phyloP scores from a whole-genome alignment of 2,888 invertebrate species.

The Caradrina clavipalpis region DNA sequence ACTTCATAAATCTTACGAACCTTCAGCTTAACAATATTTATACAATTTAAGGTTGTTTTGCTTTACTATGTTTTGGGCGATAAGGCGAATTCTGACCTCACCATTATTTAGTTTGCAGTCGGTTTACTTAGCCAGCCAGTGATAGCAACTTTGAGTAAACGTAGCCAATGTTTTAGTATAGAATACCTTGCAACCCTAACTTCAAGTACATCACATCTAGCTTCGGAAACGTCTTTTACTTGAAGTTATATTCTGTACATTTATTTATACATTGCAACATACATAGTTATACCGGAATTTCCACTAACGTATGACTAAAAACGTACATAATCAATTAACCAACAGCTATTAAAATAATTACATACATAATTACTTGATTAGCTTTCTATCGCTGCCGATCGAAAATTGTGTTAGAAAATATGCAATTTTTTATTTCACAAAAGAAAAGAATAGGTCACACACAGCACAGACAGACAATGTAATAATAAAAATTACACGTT shows the following conservation, averaged over 20 bases:
- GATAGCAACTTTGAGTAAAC: no score
- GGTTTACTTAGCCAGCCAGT: not conserved
- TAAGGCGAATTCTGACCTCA: not conserved
- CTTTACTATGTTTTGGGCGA: conserved; percentile 17
- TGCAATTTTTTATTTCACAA: conserved; percentile 37
- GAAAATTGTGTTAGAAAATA: conserved; percentile 36
- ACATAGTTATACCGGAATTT: conserved; percentile 4
- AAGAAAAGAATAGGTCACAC: conserved; percentile 34
- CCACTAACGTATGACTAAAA: conserved; percentile 1
- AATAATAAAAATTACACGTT: conserved; percentile 49
- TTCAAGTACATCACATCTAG: not conserved
- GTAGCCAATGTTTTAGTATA: no score
- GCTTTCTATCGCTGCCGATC: conserved; percentile 38
- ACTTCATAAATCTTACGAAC: conserved; percentile 39
- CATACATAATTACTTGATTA: conserved; percentile 46
- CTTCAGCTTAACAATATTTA: conserved; percentile 27
- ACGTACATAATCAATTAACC: conserved; percentile 41
- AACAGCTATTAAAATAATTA: conserved; percentile 48
- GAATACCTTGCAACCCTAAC: no score
- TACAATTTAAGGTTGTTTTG: conserved; percentile 22
- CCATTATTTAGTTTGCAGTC: not conserved
- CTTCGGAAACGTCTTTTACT: not conserved
- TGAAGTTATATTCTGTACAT: conserved; percentile 10
- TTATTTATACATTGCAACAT: not conserved
- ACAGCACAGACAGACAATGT: conserved; percentile 17